Evolutionary conservation across 2,797 vertebrate species (phyloP), one percentile per base, ranked within the genome.

Genomic region (Enteromius radiatus): DNA sequence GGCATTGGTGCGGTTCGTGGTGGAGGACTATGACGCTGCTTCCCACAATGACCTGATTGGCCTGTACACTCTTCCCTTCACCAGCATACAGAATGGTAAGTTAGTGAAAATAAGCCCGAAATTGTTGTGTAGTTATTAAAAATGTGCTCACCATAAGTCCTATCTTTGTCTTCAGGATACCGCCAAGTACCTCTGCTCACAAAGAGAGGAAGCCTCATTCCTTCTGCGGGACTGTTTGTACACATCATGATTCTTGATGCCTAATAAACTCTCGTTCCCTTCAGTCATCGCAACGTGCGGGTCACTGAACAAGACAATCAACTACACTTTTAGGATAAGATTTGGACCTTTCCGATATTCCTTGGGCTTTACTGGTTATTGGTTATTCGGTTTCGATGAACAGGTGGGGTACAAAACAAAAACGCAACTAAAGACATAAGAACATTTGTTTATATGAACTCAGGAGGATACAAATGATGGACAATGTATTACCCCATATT

Each of bases 181-280:
- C 97, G 97, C 61, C 97, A 98, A 14, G 87, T 99, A 70, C 97
- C 98, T 2, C 94, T 99, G 74, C 91, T 97, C 81, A 96, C 95
- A 61, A 97, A 96, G 93, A 94, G 92, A 0, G 97, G 97, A 17
- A 94, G 96, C 84, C 85, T 93, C 0, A 94, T 97, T 82, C 89
- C 93, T 21, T 98, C 97, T 0, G 96, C 97, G 17, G 95, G 95
- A 11, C 91, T 99, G 11, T 99, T 99, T 83, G 95, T 98, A 84
- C 96, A 96, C 75, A 33, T 97, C 84, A 92, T 90, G 88, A 90
- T 95, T 63, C 0, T 93, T 7, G 93, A 96, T 1, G 84, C 33
- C 74, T 31, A 80, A 43, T 93, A 93, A 84, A 49, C 64, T 28
- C 3, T 11, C 8, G 9, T 38, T 49, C 47, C 17, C 21, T 21